Conservation (phyloP, 1,140 invertebrate species). For the Cecropterus lyciades region DNA sequence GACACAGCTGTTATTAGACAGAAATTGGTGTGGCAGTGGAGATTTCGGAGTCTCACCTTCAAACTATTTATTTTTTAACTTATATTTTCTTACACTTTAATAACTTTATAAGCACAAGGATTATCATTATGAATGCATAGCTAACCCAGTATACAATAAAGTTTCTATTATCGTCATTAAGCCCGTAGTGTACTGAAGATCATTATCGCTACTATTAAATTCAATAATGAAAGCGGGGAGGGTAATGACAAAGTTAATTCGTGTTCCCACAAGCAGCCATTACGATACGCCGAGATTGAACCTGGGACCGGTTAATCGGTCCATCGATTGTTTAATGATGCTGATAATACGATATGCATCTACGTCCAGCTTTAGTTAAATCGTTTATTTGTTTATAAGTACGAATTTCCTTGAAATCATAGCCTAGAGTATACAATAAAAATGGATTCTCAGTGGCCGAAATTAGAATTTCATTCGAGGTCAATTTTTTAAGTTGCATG, state of each 20-base stretch:
- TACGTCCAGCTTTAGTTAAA: slow-evolving; percentile 38
- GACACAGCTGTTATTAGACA: too few relatives aligned
- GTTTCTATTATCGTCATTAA: slow-evolving; percentile 17
- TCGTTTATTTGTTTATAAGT: slow-evolving; percentile 23
- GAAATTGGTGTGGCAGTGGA: too few relatives aligned
- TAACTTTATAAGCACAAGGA: not conserved
- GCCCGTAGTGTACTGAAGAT: slow-evolving; percentile 8
- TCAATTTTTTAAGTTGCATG: too few relatives aligned
- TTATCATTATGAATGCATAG: not conserved
- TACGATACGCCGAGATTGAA: slow-evolving; percentile 38
- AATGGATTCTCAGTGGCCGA: too few relatives aligned
- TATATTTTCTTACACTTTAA: too few relatives aligned
- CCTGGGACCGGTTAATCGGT: slow-evolving; percentile 41
- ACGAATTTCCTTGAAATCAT: too few relatives aligned
- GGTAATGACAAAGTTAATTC: slow-evolving; percentile 49
- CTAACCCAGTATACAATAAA: slow-evolving; percentile 1
- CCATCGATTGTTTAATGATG: slow-evolving; percentile 51
- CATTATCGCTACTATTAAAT: slow-evolving; percentile 43
- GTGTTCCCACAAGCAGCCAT: slow-evolving; percentile 27
- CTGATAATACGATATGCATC: slow-evolving; percentile 31
- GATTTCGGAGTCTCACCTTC: too few relatives aligned
- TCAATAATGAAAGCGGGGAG: slow-evolving; percentile 48
- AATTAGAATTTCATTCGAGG: too few relatives aligned
- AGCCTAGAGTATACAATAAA: too few relatives aligned
- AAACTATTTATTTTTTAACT: too few relatives aligned